Evolutionary conservation across 2,888 invertebrate species (phyloP), one percentile per base, ranked within the genome.

Genomic region (Volucella zonaria): DNA sequence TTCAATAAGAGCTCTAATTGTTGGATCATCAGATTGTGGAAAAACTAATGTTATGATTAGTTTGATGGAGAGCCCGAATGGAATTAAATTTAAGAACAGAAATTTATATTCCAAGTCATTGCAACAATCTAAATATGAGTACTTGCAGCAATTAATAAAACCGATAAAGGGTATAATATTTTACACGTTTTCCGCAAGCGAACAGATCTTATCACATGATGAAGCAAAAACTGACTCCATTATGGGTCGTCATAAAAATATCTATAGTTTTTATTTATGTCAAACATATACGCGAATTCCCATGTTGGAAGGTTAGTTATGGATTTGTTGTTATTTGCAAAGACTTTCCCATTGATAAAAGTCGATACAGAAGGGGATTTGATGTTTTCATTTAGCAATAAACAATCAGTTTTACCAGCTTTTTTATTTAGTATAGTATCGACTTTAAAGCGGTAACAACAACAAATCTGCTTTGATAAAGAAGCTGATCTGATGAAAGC

Each of bases 1-100:
- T 66, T 76, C 77, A 51, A 85, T 87, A 58, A 87, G n/a, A 61
- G 82, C 71, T 11, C 56, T 91, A 14, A 88, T 91, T 75, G 86
- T 88, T 9, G 90, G 90, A 11, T 89, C 90, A 49, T 89, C 89
- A n/a, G 89, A 89, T 71, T 90, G 89, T 82, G 90, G 91, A 1
- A 91, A 91, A 87, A 90, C 90, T 6, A 91, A 91, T 77, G 86
- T 89, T 6, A 87, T 91, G 73, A 56, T 90, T 4, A 86, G 87
- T 68, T 87, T 91, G 68, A 79, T 91, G 38, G 80, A 87, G 42
- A 86, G 89, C 82, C 87, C 88, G 10, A 90, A 91, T 82, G 90
- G 90, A 8, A 73, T 90, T 40, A 81, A 87, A 81, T 91, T 91
- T 87, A 82, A 89, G 87, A 91, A 91, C 87, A 77, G 91, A 47